phyloP scores from a whole-genome alignment of 1,140 invertebrate species.

The Olivierus martensii region DNA sequence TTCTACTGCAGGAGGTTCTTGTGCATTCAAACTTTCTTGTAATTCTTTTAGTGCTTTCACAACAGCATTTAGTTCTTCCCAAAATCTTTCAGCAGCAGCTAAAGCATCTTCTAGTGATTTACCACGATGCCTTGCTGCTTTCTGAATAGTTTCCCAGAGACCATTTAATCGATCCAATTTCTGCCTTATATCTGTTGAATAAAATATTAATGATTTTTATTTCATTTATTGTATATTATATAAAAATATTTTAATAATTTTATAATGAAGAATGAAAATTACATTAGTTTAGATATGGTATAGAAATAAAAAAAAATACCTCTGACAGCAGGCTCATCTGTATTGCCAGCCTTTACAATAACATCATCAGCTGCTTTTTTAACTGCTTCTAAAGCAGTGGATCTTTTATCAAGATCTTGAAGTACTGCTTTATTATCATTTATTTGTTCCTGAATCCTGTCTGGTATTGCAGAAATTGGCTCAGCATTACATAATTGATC shows the following conservation, averaged over 20 bases:
- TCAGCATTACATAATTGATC: constrained; percentile 76
- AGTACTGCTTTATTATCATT: constrained; percentile 80
- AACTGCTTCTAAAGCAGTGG: constrained; percentile 81
- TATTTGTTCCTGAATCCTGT: constrained; percentile 85
- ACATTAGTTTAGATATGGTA: too few relatives aligned
- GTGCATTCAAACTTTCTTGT: constrained; percentile 67
- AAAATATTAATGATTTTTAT: background rate
- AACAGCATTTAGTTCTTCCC: constrained; percentile 78
- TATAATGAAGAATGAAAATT: too few relatives aligned
- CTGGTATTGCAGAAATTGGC: constrained; percentile 86
- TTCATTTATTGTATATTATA: too few relatives aligned
- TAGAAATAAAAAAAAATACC: constrained; percentile 23
- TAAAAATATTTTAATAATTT: too few relatives aligned
- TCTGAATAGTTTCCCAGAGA: constrained; percentile 85
- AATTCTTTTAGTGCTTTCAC: constrained; percentile 78
- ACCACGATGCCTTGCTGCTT: constrained; percentile 64
- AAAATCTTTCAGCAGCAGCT: constrained; percentile 81
- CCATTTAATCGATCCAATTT: constrained; percentile 84
- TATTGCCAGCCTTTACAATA: constrained; percentile 80
- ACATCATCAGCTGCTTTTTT: constrained; percentile 83
- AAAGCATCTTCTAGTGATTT: constrained; percentile 74
- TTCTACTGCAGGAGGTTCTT: constrained; percentile 84
- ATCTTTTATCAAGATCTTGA: constrained; percentile 80
- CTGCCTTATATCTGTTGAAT: constrained; percentile 61
- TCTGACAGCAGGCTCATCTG: constrained; percentile 76